A percentile compares a stretch with the other conserved stretches of the same genome.
These are phyloP conservation scores for Palythoa heliodiscus DNA, from an alignment of 92 coral and sea anemone species.

Conservation along the genomic window DNA sequence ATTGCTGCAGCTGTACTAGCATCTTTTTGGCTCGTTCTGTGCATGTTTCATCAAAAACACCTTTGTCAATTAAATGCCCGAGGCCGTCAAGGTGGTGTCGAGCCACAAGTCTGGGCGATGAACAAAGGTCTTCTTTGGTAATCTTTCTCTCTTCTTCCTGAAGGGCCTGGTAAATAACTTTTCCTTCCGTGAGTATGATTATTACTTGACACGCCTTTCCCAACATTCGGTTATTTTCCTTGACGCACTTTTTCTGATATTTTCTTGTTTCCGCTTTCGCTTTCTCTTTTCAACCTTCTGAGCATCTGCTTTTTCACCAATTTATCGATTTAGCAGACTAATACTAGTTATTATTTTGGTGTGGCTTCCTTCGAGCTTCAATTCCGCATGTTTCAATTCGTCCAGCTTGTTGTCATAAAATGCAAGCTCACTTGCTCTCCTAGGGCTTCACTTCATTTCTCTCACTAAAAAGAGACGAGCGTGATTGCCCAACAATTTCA, in stretches of 20 bases:
- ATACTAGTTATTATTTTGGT: conserved; percentile 19
- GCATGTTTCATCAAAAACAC: neutral
- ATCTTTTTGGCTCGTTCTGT: no score
- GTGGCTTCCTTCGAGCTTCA: conserved; percentile 9
- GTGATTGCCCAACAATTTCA: neutral
- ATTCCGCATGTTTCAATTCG: conserved; percentile 16
- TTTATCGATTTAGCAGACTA: neutral
- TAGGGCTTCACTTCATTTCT: conserved; percentile 39
- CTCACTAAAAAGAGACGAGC: conserved; percentile 32
- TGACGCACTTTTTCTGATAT: neutral
- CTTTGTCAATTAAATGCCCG: neutral
- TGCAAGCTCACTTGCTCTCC: conserved; percentile 33
- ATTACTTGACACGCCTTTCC: neutral
- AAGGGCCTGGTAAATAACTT: neutral
- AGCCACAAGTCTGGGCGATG: neutral
- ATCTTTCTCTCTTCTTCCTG: neutral
- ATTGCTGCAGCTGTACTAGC: no score
- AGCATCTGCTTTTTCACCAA: neutral
- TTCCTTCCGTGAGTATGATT: no score
- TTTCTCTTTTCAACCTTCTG: conserved; percentile 1
- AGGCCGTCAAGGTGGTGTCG: neutral
- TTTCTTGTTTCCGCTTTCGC: neutral
- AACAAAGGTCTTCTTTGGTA: neutral
- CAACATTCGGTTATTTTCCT: neutral
- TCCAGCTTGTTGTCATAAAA: conserved; percentile 27